Conservation (phyloP, 2,888 invertebrate species). For the Cantharis flavilabris region DNA sequence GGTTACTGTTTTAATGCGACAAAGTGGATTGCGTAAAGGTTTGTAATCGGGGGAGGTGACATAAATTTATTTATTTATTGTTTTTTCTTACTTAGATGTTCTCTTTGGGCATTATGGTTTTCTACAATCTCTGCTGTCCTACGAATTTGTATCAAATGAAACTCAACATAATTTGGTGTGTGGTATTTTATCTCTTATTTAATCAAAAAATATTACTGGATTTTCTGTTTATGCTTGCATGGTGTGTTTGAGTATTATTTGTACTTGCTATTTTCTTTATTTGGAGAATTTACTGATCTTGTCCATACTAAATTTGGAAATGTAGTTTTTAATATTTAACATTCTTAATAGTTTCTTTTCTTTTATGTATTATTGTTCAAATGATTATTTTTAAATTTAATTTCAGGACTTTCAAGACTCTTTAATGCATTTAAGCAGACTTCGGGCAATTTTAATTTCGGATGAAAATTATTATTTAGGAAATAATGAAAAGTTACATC, state of each 20-base stretch:
- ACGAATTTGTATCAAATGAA: constrained; percentile 66
- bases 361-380: neutral
- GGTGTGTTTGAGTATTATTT: neutral
- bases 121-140: constrained; percentile 61
- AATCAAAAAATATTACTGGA: constrained; percentile 4
- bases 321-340: neutral
- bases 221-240: neutral
- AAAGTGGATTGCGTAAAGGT: constrained; percentile 41
- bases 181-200: constrained; percentile 22
- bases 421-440: constrained; percentile 48
- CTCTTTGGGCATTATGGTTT: constrained; percentile 57
- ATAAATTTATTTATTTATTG: neutral
- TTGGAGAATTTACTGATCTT: neutral
- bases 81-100: constrained; percentile 53
- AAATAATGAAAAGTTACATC: constrained; percentile 56
- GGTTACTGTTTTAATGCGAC: constrained; percentile 53
- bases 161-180: constrained; percentile 59
- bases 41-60: constrained; percentile 10
- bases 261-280: neutral
- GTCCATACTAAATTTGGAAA: neutral
- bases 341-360: neutral
- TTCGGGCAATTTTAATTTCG: constrained; percentile 44
- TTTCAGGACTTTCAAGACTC: constrained; percentile 58
- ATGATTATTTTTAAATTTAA: constrained; percentile 8
- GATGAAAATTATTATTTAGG: constrained; percentile 49